These are phyloP conservation scores for Apis dorsata DNA, from an alignment of 1,140 invertebrate species.

Conservation along the genomic window DNA sequence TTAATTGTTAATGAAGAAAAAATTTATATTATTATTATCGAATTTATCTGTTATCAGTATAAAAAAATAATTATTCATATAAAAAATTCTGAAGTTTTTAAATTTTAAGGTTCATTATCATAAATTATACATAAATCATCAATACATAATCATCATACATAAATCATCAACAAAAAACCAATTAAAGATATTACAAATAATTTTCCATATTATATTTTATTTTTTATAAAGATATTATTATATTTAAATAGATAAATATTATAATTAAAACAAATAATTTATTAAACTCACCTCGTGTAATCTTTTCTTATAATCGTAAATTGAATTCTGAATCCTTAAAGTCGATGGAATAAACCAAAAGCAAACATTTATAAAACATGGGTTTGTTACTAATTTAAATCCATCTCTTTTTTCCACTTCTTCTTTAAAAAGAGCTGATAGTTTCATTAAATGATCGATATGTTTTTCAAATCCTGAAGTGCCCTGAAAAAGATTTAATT, in stretches of 20 bases:
- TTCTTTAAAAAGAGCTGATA: conserved; percentile 76
- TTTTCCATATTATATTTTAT: background rate
- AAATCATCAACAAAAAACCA: too few species aligned
- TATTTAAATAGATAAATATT: background rate
- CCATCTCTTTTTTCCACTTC: conserved; percentile 73
- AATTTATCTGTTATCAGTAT: background rate
- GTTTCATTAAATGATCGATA: conserved; percentile 80
- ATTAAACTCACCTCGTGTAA: conserved; percentile 61
- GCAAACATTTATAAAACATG: conserved; percentile 85
- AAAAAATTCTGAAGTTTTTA: background rate
- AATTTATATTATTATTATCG: background rate
- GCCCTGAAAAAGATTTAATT: conserved; percentile 67
- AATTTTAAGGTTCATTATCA: too few species aligned
- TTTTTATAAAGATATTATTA: too few species aligned
- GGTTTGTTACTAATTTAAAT: conserved; percentile 80
- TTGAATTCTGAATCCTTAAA: conserved; percentile 75
- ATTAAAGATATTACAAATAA: background rate
- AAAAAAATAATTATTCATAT: background rate
- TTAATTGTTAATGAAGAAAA: background rate
- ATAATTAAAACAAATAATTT: background rate
- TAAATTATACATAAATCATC: too few species aligned
- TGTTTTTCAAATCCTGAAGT: conserved; percentile 81
- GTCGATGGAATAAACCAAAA: conserved; percentile 86
- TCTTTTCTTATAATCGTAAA: conserved; percentile 78
- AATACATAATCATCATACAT: too few species aligned